Conservation (phyloP, 2,888 invertebrate genomes). For the Agrenia bidenticulata region DNA sequence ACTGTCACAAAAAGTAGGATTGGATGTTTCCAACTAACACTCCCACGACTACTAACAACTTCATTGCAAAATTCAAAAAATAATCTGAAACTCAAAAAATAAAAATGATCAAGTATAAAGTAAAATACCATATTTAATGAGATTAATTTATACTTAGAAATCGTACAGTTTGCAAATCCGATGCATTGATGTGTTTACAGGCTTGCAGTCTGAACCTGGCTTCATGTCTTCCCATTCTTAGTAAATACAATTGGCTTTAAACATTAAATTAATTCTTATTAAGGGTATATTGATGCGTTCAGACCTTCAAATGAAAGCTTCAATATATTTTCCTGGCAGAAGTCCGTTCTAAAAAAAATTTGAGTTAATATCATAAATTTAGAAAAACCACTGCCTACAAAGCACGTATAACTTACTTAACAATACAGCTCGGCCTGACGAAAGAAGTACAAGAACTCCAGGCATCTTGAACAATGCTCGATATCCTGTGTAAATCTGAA, state of each 20-base stretch:
- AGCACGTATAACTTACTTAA: background rate
- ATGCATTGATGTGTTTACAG: background rate
- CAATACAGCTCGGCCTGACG: background rate
- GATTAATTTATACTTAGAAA: too few relatives aligned
- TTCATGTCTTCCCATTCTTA: conserved; percentile 55
- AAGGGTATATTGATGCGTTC: background rate
- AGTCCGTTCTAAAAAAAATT: background rate
- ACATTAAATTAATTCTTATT: too few relatives aligned
- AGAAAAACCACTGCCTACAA: too few relatives aligned
- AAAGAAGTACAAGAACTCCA: background rate
- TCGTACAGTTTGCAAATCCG: conserved; percentile 12
- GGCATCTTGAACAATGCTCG: background rate
- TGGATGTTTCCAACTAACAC: too few relatives aligned
- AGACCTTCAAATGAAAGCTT: background rate
- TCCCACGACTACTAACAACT: too few relatives aligned
- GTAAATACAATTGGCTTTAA: background rate
- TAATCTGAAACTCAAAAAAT: too few relatives aligned
- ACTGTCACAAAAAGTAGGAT: too few relatives aligned
- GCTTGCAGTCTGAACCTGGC: conserved; percentile 61
- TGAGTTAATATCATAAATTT: background rate
- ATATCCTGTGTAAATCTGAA: background rate
- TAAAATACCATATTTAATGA: too few relatives aligned
- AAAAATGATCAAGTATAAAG: too few relatives aligned
- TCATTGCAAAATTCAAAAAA: too few relatives aligned
- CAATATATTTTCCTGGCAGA: background rate